Base-by-base conservation (phyloP, 2,888 invertebrate species). In the Penaeus monodon region DNA sequence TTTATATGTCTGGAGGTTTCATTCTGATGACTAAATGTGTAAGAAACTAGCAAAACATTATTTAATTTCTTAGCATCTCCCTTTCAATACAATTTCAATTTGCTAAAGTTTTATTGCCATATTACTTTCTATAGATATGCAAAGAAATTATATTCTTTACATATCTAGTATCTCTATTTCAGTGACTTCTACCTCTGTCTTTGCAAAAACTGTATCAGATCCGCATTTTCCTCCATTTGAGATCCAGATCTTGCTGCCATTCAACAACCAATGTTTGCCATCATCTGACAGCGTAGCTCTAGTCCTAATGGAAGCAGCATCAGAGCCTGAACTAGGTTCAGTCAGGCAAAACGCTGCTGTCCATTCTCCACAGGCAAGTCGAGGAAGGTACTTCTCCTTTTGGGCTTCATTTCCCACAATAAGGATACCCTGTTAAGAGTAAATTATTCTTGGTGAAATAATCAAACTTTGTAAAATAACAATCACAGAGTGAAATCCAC, bases 311-410 rank as follows among this genome's bases (percentile, higher is more conserved):
- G 92, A 92, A 3, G 92, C 92, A 20, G 93, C 91, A 90, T 93
- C 93, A 1, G 93, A 92, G 24, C 92, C 92, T 68, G 93, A 93
- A 7, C 91, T 90, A 1, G 92, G 91, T 91, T 95, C 95, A 44
- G 94, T 93, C 57, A 96, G 92, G 91, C 96, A 96, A 91, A 96
- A 94, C 0, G 95, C 94, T n/a, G 95, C 95, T 0, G 95, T 92
- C 1, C 93, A 92, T 86, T 96, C 95, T 0, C 97, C 97, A 3
- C 93, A 93, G 0, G 94, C 95, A 68, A 98, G 92, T 88, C 94
- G 94, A 6, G 95, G 94, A 1, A 97, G 91, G 89, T 96, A 96
- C 88, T 95, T 94, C 2, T 94, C 92, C 91, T 96, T 96, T 91
- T 96, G 95, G 49, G 94, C 94, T 0, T 94, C 93, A 6, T 93